Evolutionary conservation across 2,113 vertebrate species (phyloP).

Genomic region (Esox niger): DNA sequence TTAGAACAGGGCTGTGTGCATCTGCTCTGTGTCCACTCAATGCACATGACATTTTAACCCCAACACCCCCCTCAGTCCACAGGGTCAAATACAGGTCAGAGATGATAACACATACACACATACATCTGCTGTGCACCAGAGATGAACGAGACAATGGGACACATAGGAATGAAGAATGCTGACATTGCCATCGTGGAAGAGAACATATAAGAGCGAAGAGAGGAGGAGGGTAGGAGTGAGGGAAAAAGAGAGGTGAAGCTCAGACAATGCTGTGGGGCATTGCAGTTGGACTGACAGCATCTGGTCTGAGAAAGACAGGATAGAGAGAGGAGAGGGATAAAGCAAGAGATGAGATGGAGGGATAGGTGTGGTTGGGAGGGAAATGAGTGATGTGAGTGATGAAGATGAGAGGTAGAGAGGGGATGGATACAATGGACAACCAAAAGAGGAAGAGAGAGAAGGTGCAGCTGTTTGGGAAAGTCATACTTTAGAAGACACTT

Average conservation of each 20-base stretch:
- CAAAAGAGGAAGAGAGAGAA: background rate
- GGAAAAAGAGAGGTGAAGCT: conserved; percentile 73
- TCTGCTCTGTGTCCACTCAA: conserved; percentile 27
- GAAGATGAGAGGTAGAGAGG: too few species aligned
- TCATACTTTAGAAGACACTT: too few species aligned
- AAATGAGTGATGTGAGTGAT: too few species aligned
- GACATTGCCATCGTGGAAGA: conserved; percentile 60
- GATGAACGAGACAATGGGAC: conserved; percentile 7
- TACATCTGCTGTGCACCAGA: background rate
- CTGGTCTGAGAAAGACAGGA: conserved; percentile 66
- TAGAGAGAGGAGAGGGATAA: conserved; percentile 26
- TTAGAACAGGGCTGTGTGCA: too few species aligned
- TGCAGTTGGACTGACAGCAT: conserved; percentile 72
- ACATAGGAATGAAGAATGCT: conserved; percentile 37
- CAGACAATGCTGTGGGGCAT: conserved; percentile 69
- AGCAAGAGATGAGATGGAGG: conserved; percentile 34
- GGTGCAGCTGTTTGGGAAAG: background rate
- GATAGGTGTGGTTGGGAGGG: too few species aligned
- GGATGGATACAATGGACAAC: background rate
- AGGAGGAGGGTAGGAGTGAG: conserved; percentile 63
- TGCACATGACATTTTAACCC: conserved; percentile 55
- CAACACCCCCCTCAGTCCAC: conserved; percentile 40
- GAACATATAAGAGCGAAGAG: conserved; percentile 68
- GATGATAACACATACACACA: conserved; percentile 24
- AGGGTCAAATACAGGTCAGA: conserved; percentile 55